phyloP scores from a whole-genome alignment of 1,140 invertebrate species.

The Phthorimaea operculella region DNA sequence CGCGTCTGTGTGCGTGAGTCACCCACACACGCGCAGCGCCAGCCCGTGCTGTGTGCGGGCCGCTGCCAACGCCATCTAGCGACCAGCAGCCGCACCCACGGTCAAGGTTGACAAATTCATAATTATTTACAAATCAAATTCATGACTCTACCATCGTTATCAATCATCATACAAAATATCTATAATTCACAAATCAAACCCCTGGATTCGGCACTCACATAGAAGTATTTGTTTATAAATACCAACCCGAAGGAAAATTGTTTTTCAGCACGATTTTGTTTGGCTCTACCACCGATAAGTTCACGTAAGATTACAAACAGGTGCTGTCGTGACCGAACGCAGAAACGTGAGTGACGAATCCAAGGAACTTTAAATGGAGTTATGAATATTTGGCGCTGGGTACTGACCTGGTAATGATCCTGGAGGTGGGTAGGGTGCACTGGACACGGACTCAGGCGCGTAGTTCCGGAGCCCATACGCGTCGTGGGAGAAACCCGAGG shows the following conservation, averaged over 20 bases:
- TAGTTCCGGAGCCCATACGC: slow-evolving; percentile 82
- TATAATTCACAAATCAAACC: neutral
- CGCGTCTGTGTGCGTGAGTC: slow-evolving; percentile 32
- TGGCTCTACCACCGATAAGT: slow-evolving; percentile 40
- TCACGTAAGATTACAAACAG: slow-evolving; percentile 48
- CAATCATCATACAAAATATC: no score
- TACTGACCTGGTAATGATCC: slow-evolving; percentile 69
- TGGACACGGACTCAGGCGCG: slow-evolving; percentile 78
- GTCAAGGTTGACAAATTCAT: slow-evolving; percentile 60
- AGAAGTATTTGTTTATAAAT: slow-evolving; percentile 51
- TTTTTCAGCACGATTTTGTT: slow-evolving; percentile 37
- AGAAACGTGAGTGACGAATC: slow-evolving; percentile 34
- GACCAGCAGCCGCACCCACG: slow-evolving; percentile 27
- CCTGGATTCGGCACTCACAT: slow-evolving; percentile 7
- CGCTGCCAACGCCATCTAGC: slow-evolving; percentile 44
- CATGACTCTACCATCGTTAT: slow-evolving; percentile 7
- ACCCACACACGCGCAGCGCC: slow-evolving; percentile 28
- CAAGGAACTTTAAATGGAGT: slow-evolving; percentile 8
- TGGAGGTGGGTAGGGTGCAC: slow-evolving; percentile 83
- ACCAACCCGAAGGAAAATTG: slow-evolving; percentile 29
- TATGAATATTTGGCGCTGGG: neutral
- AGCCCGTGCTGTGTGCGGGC: slow-evolving; percentile 30
- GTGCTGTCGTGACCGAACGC: slow-evolving; percentile 25
- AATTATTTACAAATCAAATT: slow-evolving; percentile 51
- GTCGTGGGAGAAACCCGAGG: slow-evolving; percentile 77